Evolutionary conservation across 2,888 invertebrate species (phyloP), one percentile per base, ranked within the genome.

Genomic region (Zootermopsis nevadensis): DNA sequence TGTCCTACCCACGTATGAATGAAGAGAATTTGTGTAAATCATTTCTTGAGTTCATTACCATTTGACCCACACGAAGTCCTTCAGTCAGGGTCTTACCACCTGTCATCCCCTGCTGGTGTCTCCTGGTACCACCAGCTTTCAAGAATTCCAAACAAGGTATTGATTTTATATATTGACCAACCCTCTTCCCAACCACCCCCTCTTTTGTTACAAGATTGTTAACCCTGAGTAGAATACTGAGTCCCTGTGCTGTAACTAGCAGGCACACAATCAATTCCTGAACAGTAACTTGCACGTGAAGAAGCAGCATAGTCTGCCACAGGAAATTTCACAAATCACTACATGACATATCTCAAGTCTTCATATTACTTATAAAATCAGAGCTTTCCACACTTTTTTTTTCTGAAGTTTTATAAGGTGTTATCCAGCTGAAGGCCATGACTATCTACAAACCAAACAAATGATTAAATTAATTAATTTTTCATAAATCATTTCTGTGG

Each of bases 121-220:
- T 66, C 79, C 79, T 79, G 79, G 79, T 60, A 79, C 79, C 60
- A 79, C 24, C 38, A 69, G 69, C 60, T 74, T n/a, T 24, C 74
- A 38, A 74, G 42, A 69, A 69, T 67, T 69, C 69, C 69, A 55
- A n/a, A n/a, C 48, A 53, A 30, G 31, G 35, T 79, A 79, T 79
- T 79, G 79, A 79, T 79, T 79, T 79, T 60, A 60, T 27, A 33
- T 12, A 27, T 33, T 72, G 7, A 72, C 27, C 33, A 72, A 67
- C 30, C 27, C 53, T 53, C 53, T 22, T 27, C 12, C 27, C 60
- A 60, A 60, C 60, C 60, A n/a, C n/a, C 60, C 60, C 60, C 48
- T 48, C 48, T 48, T 48, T 15, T 48, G n/a, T 10, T 15, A 74
- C 33, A 74, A 74, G 8, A 33, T 24, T 24, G n/a, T 38, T 74